phyloP scores from a whole-genome alignment of 1,140 invertebrate genomes.

The Scaptodrosophila lebanonensis region DNA sequence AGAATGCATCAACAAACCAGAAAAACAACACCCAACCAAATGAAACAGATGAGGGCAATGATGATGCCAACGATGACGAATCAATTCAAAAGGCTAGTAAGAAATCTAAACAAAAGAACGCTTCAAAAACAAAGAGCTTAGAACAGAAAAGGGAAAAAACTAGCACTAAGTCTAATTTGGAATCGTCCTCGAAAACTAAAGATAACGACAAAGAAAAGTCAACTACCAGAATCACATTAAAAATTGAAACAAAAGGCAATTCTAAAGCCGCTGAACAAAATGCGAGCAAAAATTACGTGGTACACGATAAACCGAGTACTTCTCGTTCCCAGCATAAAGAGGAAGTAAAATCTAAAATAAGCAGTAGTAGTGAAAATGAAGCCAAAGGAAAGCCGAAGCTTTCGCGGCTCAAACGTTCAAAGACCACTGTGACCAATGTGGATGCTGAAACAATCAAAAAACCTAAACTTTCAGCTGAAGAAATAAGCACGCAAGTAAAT shows the following conservation, averaged over 20 bases:
- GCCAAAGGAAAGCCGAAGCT: constrained; percentile 26
- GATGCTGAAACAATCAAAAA: constrained; percentile 21
- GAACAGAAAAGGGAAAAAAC: constrained; percentile 13
- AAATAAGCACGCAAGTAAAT: constrained; percentile 30
- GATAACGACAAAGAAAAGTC: not conserved
- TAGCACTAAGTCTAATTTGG: not conserved
- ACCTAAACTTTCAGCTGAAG: not conserved
- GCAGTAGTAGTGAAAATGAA: not conserved
- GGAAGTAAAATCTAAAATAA: not conserved
- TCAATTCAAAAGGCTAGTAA: too few relatives aligned
- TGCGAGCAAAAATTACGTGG: too few relatives aligned
- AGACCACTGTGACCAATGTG: not conserved
- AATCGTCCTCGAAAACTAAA: not conserved
- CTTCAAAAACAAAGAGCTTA: too few relatives aligned
- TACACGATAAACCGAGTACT: too few relatives aligned
- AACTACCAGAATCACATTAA: too few relatives aligned
- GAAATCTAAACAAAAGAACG: too few relatives aligned
- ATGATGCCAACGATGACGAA: constrained; percentile 5
- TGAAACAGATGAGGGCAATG: constrained; percentile 27
- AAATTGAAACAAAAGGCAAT: too few relatives aligned
- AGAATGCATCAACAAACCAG: constrained; percentile 42
- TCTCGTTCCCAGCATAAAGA: constrained; percentile 1
- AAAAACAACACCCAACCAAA: constrained; percentile 43
- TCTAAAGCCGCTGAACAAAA: too few relatives aligned
- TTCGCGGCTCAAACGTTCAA: constrained; percentile 26